Conservation (phyloP, 2,797 vertebrate species). For the Crax fasciolata region DNA sequence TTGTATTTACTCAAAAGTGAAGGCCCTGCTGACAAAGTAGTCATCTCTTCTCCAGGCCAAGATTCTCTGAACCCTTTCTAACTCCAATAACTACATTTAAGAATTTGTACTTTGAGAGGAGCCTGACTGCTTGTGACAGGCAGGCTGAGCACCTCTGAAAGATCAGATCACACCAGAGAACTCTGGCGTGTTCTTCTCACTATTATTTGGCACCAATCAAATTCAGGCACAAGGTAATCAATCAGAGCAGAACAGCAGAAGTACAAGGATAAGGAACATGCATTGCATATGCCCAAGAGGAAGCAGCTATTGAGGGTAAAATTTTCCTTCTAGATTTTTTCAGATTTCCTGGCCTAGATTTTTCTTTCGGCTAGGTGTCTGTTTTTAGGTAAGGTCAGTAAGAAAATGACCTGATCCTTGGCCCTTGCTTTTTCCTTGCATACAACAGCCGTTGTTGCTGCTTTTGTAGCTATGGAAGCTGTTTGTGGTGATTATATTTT, state of each 20-base stretch:
- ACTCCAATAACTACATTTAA: not conserved
- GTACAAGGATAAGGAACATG: not conserved
- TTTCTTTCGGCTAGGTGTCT: not conserved
- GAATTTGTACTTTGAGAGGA: not conserved
- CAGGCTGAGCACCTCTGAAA: not conserved
- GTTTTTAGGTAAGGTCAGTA: not conserved
- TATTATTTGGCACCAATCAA: not conserved
- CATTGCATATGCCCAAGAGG: not conserved
- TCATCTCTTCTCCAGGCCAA: not conserved
- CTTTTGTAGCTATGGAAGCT: not conserved
- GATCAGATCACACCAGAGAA: not conserved
- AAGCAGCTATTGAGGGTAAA: not conserved
- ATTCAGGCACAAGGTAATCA: not conserved
- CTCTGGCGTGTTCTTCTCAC: not conserved
- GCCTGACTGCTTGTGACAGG: not conserved
- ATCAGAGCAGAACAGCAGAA: not conserved
- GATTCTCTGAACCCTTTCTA: not conserved
- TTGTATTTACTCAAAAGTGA: not conserved
- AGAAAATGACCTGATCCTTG: fast-evolving
- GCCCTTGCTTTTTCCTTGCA: not conserved
- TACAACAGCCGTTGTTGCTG: not conserved
- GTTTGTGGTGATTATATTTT: not conserved
- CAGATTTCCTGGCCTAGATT: not conserved
- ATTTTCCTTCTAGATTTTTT: not conserved
- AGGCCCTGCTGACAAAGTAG: not conserved